A percentile compares a stretch with the other conserved stretches of the same genome.
phyloP scores from a whole-genome alignment of 2,797 vertebrate species.

The Momotus momota region DNA sequence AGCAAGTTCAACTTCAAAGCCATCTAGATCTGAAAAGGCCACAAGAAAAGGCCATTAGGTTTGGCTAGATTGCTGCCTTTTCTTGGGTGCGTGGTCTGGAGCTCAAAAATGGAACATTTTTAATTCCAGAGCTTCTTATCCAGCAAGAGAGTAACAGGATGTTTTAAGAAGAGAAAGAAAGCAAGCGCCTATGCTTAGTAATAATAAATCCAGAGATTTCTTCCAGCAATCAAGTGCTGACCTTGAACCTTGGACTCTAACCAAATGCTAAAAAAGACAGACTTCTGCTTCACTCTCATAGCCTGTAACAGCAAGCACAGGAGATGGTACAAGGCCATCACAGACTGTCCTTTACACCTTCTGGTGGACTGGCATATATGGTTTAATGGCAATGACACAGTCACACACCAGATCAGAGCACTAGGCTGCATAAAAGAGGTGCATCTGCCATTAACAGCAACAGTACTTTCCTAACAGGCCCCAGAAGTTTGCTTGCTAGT shows the following conservation, averaged over 20 bases:
- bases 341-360: neutral
- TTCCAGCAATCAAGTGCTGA: neutral
- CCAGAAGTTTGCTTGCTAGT: neutral
- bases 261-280: neutral
- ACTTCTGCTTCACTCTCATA: neutral
- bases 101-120: neutral
- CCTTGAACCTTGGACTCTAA: neutral
- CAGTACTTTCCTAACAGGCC: neutral
- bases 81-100: neutral
- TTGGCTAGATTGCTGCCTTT: neutral
- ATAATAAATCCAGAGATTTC: neutral
- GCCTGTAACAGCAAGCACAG: neutral
- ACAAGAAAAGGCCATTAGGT: neutral
- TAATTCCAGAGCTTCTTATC: neutral
- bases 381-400: neutral
- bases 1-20: neutral
- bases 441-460: neutral
- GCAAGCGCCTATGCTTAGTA: accelerated
- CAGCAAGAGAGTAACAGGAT: neutral
- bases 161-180: neutral
- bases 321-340: neutral
- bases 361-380: neutral
- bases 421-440: neutral
- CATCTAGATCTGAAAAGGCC: neutral
- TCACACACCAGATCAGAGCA: neutral